A percentile compares a stretch with the other conserved stretches of the same genome.
These are phyloP conservation scores for Mayetiola destructor DNA, from an alignment of 2,888 invertebrate genomes.

Conservation along the genomic window DNA sequence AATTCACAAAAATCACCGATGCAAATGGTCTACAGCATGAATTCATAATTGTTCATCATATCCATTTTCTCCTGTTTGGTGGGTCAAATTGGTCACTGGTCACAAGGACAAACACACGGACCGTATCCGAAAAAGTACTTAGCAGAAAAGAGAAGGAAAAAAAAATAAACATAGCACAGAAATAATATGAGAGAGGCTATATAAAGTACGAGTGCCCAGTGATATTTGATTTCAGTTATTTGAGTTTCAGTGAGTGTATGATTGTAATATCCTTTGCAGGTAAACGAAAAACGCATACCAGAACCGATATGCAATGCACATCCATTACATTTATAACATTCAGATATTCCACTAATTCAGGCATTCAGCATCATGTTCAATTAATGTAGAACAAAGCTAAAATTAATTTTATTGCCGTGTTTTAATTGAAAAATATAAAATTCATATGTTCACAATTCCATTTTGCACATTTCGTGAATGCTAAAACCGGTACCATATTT, in stretches of 20 bases:
- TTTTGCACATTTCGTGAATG: too few relatives aligned
- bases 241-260: too few relatives aligned
- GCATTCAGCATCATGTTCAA: slow-evolving; percentile 4
- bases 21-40: slow-evolving; percentile 6
- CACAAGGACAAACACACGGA: too few relatives aligned
- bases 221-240: too few relatives aligned
- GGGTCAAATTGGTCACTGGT: too few relatives aligned
- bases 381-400: slow-evolving; percentile 13
- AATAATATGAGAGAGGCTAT: neutral
- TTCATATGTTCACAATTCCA: slow-evolving; percentile 13
- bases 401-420: slow-evolving; percentile 13
- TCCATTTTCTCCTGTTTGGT: too few relatives aligned
- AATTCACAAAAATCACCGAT: slow-evolving; percentile 2
- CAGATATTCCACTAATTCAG: slow-evolving; percentile 10
- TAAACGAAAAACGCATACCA: too few relatives aligned
- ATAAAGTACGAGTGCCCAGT: neutral
- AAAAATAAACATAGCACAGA: neutral
- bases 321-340: too few relatives aligned
- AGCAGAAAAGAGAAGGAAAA: neutral
- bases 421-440: slow-evolving; percentile 14
- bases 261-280: too few relatives aligned
- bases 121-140: neutral
- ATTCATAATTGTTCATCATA: neutral
- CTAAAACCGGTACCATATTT: neutral
- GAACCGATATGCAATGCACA: too few relatives aligned